phyloP scores from a whole-genome alignment of 2,888 invertebrate genomes.

The Nomada hirtipes region DNA sequence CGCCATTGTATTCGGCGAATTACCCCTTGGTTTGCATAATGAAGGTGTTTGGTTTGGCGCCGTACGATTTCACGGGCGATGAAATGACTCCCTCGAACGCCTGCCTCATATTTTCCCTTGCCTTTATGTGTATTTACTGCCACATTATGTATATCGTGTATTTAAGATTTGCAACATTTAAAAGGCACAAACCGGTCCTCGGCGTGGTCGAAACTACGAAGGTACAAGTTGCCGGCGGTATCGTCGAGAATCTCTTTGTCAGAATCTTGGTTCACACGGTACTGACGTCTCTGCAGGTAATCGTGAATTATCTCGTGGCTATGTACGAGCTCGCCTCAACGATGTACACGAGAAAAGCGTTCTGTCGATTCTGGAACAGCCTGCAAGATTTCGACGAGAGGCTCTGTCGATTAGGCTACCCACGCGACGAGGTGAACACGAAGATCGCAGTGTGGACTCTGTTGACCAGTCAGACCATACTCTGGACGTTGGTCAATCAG shows the following conservation, averaged over 20 bases:
- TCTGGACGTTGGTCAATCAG: conserved; percentile 74
- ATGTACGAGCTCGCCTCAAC: conserved; percentile 67
- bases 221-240: conserved; percentile 62
- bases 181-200: conserved; percentile 57
- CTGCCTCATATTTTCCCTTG: conserved; percentile 61
- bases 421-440: conserved; percentile 65
- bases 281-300: conserved; percentile 36
- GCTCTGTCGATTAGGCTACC: conserved; percentile 70
- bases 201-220: conserved; percentile 74
- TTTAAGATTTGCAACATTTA: conserved; percentile 28
- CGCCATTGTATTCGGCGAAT: conserved; percentile 75
- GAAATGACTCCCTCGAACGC: conserved; percentile 70
- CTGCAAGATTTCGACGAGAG: conserved; percentile 78
- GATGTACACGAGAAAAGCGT: conserved; percentile 62
- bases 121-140: conserved; percentile 57
- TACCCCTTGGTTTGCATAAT: conserved; percentile 75
- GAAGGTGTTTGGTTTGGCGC: conserved; percentile 79
- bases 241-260: neutral
- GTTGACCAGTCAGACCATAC: conserved; percentile 42
- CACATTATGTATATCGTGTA: conserved; percentile 64
- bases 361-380: conserved; percentile 76
- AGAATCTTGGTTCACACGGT: too few relatives aligned
- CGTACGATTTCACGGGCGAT: conserved; percentile 75
- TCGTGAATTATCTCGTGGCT: conserved; percentile 70
- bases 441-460: conserved; percentile 68